A percentile compares a stretch with the other conserved stretches of the same genome.
Evolutionary conservation across 2,797 vertebrate genomes (phyloP).

Genomic region (Sebastes elongatus): DNA sequence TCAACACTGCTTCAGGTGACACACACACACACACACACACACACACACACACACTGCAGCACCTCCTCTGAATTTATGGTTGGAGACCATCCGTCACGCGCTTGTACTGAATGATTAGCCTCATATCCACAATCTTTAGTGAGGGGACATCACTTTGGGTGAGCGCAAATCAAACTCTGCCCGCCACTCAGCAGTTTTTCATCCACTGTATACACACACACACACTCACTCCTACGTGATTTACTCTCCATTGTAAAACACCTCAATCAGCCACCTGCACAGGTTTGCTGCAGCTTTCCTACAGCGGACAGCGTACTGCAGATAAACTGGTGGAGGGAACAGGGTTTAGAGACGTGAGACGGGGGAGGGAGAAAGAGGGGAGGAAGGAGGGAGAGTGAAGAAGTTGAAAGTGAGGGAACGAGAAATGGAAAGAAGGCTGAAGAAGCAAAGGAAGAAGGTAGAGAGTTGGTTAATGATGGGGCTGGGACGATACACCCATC

Average conservation of each 20-base stretch:
- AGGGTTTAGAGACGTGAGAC: neutral
- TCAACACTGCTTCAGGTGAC: constrained; percentile 85
- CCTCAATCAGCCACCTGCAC: constrained; percentile 31
- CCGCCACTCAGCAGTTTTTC: constrained; percentile 37
- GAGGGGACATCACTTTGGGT: neutral
- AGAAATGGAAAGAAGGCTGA: neutral
- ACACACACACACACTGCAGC: neutral
- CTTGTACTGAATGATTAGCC: constrained; percentile 20
- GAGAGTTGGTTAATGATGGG: neutral
- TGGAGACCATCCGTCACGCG: constrained; percentile 11
- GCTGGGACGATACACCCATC: too few species aligned
- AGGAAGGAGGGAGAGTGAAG: neutral
- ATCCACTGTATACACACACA: neutral
- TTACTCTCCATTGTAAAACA: constrained; percentile 14
- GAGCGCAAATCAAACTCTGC: constrained; percentile 35
- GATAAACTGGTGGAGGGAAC: neutral
- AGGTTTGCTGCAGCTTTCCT: neutral
- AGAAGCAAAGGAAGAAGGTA: neutral
- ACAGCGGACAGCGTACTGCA: neutral
- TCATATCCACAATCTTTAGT: neutral
- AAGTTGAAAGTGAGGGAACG: neutral
- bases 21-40: neutral
- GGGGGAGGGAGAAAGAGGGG: neutral
- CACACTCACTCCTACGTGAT: neutral
- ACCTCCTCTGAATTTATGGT: neutral